phyloP scores from a whole-genome alignment of 2,113 vertebrate species.

The Oryctolagus cuniculus region DNA sequence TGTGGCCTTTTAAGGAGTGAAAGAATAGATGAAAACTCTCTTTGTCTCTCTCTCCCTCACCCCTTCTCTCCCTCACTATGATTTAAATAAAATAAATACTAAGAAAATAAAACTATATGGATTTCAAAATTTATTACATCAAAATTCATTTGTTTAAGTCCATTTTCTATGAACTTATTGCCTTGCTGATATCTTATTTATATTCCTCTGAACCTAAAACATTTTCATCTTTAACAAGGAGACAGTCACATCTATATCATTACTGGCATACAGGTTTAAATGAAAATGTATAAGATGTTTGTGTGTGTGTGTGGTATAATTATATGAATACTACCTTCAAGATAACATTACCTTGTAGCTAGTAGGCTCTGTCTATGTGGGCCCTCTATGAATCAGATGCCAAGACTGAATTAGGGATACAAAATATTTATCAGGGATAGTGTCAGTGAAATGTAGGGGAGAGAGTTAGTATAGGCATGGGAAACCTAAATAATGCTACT shows the following conservation, averaged over 20 bases:
- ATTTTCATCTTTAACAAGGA: not conserved
- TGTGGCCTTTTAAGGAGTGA: too few species aligned
- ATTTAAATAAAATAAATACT: too few species aligned
- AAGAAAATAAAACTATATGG: too few species aligned
- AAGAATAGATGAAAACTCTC: too few species aligned
- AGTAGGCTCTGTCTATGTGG: not conserved
- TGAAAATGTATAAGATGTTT: not conserved
- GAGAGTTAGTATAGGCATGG: accelerated
- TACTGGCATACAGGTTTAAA: not conserved
- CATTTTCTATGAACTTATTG: too few species aligned
- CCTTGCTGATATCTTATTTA: not conserved
- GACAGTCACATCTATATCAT: not conserved
- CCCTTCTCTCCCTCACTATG: too few species aligned
- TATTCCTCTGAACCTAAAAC: not conserved
- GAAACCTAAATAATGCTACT: not conserved
- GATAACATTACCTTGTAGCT: not conserved
- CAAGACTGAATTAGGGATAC: not conserved
- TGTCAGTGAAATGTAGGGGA: not conserved
- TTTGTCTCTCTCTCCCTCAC: too few species aligned
- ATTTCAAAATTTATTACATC: too few species aligned
- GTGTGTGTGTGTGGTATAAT: not conserved
- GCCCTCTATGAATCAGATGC: not conserved
- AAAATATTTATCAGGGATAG: not conserved
- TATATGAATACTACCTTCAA: not conserved
- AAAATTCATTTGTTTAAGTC: too few species aligned